Evolutionary conservation across 2,888 invertebrate species (phyloP), one percentile per base, ranked within the genome.

Genomic region (Protophormia terraenovae): DNA sequence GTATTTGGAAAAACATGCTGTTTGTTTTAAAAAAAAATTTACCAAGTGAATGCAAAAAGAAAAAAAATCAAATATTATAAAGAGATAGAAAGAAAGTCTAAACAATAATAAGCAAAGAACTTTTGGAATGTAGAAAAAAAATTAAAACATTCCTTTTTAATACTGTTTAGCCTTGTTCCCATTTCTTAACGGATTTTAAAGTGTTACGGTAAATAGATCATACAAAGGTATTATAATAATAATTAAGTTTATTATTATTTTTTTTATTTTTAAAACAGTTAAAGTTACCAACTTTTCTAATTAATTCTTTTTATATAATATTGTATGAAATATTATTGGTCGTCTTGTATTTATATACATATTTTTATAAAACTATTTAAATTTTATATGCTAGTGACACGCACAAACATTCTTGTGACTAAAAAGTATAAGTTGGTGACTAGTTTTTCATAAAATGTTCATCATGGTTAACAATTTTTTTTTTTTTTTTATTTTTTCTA

Each of bases 371-470:
- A 69, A 47, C 16, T 53, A 72, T 55, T 55, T 38, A 69, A 35
- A 69, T n/a, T n/a, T n/a, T n/a, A n/a, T n/a, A n/a, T 35, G 24
- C 55, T 55, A n/a, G 8, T 55, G 38, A 71, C 24, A 55, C 27
- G 45, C 19, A 47, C 19, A 47, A 12, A 29, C 4, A 22, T 50
- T 47, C n/a, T 32, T 67, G n/a, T 4, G 6, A 53, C n/a, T n/a
- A 27, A 22, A 1, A 12, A 12, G 19, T 72, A 27, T 38, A n/a
- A n/a, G 50, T 62, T 32, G 62, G 32, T 38, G 60, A 29, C 45
- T 60, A 38, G 60, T 67, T 67, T 58, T 58, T 60, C 67, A 50
- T 60, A 67, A 58, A 81, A 81, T 75, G 38, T 81, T 75, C 69
- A 75, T 67, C 67, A 60, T 73, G 60, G 55, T 55, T 81, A 47